Percentiles rank a stretch among this genome's conserved stretches.
Evolutionary conservation across 1,140 invertebrate species (phyloP).

Genomic region (Daktulosphaira vitifoliae): DNA sequence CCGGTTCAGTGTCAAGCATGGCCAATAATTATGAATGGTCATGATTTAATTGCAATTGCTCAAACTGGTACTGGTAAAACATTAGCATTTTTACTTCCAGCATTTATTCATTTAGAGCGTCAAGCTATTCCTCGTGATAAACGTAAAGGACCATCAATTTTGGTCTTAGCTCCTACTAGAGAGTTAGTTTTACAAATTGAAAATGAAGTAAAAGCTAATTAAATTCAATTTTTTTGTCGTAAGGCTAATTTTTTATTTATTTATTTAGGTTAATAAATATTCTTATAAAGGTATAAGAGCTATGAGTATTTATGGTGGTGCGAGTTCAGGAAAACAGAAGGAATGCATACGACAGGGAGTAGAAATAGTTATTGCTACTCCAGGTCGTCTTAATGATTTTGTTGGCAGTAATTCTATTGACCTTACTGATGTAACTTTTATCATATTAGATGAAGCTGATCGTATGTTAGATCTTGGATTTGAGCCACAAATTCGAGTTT

Average conservation of each 20-base stretch:
- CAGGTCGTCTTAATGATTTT: constrained; percentile 78
- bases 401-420: constrained; percentile 45
- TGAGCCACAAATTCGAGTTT: constrained; percentile 77
- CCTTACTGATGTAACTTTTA: constrained; percentile 58
- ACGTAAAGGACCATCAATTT: constrained; percentile 68
- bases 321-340: constrained; percentile 65
- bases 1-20: constrained; percentile 87
- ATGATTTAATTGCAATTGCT: constrained; percentile 86
- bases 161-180: constrained; percentile 81
- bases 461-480: constrained; percentile 81
- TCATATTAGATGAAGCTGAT: constrained; percentile 89
- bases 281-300: constrained; percentile 68
- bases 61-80: constrained; percentile 90
- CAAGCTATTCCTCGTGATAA: constrained; percentile 60
- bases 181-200: constrained; percentile 88
- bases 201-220: constrained; percentile 50
- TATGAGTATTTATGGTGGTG: constrained; percentile 70
- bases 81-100: constrained; percentile 81
- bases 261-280: constrained; percentile 61
- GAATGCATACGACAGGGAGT: constrained; percentile 59
- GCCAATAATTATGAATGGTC: constrained; percentile 75
- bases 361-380: constrained; percentile 83
- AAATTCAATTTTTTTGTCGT: background rate
- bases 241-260: background rate
- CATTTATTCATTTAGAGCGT: constrained; percentile 77